Conservation (phyloP, 2,888 invertebrate species). For the Drosophila colorata region DNA sequence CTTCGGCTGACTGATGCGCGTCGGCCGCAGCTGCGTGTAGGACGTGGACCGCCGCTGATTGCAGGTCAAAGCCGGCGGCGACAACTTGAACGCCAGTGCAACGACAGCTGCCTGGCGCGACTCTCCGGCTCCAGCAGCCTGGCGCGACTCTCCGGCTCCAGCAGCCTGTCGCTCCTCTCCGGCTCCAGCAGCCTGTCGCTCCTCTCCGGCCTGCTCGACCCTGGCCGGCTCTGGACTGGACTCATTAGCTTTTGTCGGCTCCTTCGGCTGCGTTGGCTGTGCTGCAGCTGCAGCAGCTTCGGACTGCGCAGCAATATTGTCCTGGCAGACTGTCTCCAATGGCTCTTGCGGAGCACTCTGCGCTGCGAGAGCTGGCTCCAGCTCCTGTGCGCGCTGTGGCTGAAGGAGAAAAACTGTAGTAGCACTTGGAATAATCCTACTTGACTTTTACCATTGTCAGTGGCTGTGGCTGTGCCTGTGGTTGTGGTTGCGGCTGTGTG, state of each 20-base stretch:
- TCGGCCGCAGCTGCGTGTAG: conserved; percentile 80
- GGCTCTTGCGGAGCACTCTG: background rate
- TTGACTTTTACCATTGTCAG: background rate
- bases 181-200: background rate
- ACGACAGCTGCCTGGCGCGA: background rate
- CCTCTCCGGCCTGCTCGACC: background rate
- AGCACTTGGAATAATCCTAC: no score
- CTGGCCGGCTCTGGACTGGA: background rate
- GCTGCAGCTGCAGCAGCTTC: no score
- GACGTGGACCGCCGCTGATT: conserved; percentile 81
- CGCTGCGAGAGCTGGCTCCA: background rate
- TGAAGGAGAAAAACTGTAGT: background rate
- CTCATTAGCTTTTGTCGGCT: background rate
- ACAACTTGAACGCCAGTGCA: conserved; percentile 23
- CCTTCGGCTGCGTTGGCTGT: no score
- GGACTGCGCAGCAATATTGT: background rate
- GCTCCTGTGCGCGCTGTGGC: background rate
- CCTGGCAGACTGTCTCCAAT: background rate
- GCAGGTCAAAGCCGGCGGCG: conserved; percentile 61
- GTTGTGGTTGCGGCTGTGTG: conserved; percentile 11
- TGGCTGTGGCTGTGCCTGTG: background rate
- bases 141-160: background rate
- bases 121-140: background rate
- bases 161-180: background rate
- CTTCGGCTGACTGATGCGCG: conserved; percentile 67